Base-by-base conservation (phyloP, 2,888 invertebrate species). In the Pterobdella sp. region DNA sequence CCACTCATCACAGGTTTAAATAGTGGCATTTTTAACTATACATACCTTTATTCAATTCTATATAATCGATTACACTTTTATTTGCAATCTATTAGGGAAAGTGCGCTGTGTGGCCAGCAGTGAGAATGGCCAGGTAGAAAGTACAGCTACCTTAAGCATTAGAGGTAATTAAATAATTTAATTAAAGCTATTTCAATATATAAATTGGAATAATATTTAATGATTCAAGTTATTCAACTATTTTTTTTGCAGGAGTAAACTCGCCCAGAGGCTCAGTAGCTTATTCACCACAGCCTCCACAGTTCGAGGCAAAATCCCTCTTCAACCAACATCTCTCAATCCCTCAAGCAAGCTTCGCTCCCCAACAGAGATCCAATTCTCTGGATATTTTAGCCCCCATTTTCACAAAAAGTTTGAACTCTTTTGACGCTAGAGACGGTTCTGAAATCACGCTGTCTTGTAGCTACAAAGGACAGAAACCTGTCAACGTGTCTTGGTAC, bases 401-500 rank as follows among this genome's bases (percentile, higher is more conserved):
- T 37, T 82, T 83, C 76, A 76, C 80, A 2, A 76, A 78, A 52
- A 78, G 78, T 10, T 77, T 83, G 52, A 31, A 72, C n/a, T 77
- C 77, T 42, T 73, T 79, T 34, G 71, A 71, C 1, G 75, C 34
- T 74, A 75, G 76, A 3, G 82, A 82, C 75, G 83, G 83, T 0
- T 79, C 81, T 42, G 82, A 82, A 75, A 78, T 83, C 10, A 78
- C 76, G 52, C 72, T 83, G 70, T 78, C 78, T n/a, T 82, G 83
- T 75, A 79, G 78, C 72, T 80, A 82, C 52, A 77, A 77, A 52
- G 82, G 82, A n/a, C 77, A 79, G 37, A 82, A 82, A 4, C 78
- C 79, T 76, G 81, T 82, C 29, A 78, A 80, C 68, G 77, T 83
- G 37, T 80, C 81, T 35, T 83, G 83, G 81, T 83, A 81, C 78